Percentiles rank a stretch among this genome's conserved stretches.
phyloP scores from a whole-genome alignment of 2,113 vertebrate genomes.

The Chaetops frenatus region DNA sequence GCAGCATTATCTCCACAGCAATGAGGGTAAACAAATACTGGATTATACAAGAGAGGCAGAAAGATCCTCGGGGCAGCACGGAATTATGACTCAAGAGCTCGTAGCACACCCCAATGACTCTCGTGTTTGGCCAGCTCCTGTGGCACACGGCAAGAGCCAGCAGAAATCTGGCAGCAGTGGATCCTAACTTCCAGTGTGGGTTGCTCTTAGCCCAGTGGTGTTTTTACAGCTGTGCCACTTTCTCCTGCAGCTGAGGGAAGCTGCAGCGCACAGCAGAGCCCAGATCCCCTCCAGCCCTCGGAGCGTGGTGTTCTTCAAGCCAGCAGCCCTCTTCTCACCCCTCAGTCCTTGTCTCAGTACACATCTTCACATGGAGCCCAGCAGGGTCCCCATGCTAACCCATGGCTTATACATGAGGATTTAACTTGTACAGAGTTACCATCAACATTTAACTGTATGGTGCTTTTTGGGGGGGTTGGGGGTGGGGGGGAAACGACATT shows the following conservation, averaged over 20 bases:
- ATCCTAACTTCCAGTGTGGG: background rate
- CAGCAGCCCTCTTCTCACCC: background rate
- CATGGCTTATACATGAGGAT: background rate
- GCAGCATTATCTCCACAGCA: conserved; percentile 33
- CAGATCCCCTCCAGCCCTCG: background rate
- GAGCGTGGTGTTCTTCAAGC: background rate
- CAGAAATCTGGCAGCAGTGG: background rate
- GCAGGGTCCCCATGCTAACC: background rate
- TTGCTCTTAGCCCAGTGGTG: background rate
- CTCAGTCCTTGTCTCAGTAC: background rate
- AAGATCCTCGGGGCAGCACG: background rate
- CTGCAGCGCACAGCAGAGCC: background rate
- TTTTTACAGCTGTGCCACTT: background rate
- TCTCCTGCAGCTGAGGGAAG: background rate
- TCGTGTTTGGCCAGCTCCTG: background rate
- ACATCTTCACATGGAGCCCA: background rate
- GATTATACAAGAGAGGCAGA: conserved; percentile 47
- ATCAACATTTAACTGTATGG: background rate
- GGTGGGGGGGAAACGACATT: rapidly evolving
- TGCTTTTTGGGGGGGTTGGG: no score
- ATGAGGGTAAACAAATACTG: conserved; percentile 37
- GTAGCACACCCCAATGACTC: background rate
- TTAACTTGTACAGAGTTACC: background rate
- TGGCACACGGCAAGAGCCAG: background rate
- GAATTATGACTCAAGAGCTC: conserved; percentile 43